phyloP scores from a whole-genome alignment of 2,113 vertebrate species.

The Leiothrix lutea region DNA sequence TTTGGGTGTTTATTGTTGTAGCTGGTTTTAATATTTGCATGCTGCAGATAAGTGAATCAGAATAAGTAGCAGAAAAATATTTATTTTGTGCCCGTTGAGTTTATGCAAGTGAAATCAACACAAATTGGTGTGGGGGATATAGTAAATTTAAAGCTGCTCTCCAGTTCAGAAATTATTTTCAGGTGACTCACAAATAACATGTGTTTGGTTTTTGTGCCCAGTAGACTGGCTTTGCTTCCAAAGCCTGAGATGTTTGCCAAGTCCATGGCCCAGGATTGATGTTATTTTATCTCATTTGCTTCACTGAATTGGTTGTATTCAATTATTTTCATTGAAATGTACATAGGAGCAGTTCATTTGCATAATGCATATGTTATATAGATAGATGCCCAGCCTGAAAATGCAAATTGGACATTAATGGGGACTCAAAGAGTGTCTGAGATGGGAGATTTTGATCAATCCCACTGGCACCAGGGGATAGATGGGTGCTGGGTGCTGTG shows the following conservation, averaged over 20 bases:
- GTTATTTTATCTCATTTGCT: neutral
- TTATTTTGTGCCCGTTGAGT: neutral
- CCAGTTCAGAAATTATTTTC: neutral
- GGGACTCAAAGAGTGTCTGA: neutral
- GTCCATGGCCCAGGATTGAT: fast-evolving
- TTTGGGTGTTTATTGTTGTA: neutral
- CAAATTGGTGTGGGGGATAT: neutral
- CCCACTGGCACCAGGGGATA: fast-evolving
- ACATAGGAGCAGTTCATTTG: neutral
- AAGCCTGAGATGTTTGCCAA: neutral
- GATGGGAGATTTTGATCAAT: neutral
- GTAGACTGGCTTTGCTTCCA: neutral
- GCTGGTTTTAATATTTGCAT: neutral
- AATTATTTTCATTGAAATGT: neutral
- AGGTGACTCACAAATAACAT: neutral
- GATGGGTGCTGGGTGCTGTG: neutral
- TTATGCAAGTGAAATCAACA: neutral
- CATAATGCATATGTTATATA: neutral
- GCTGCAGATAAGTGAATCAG: neutral
- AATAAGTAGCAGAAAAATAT: neutral
- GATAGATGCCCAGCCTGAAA: neutral
- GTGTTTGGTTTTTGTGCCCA: neutral
- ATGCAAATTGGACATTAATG: neutral
- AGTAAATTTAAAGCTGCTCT: neutral
- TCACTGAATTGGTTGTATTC: neutral